Base-by-base conservation (phyloP, 1,140 invertebrate species). In the Calephelis nemesis region DNA sequence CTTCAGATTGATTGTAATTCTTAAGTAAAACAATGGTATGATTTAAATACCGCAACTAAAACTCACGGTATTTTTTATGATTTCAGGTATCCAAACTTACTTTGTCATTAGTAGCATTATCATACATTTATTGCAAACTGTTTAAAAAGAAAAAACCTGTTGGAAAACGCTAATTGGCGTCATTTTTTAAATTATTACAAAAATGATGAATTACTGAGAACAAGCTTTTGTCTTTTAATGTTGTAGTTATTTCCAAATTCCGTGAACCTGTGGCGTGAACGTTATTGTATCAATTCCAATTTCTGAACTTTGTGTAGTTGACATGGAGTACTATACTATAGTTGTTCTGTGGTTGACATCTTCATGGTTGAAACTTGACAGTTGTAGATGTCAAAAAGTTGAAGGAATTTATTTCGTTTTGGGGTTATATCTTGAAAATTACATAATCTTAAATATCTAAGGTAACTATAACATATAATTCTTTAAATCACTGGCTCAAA, bases 71-170 rank as follows among this genome's bases (percentile, higher is more conserved):
- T 47, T 39, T 67, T 30, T 63, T 64, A 72, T 64, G 68, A 62
- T 85, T 83, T 13, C 68, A 90, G 87, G 83, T 83, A 50, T 76
- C 85, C 0, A 90, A 88, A 81, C 77, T 75, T 19, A 90, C 87
- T 11, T 73, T 79, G 60, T 78, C 77, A 7, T 62, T 83, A n/a
- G 10, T 78, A 19, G 85, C 85, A 2, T 5, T 79, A 47, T 78
- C 78, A 62, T 86, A 82, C 67, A 39, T 90, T 12, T 90, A 88
- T 62, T 72, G 76, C 45, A 87, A 84, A 70, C 73, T 84, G 10
- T 81, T 79, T 40, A 88, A 48, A 65, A 65, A 65, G 47, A 63
- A 71, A 65, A 60, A 60, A n/a, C 58, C 58, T 8, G 39, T 12
- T 13, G 12, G 6, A 10, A 60, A 60, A 40, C 39, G 58, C 4